phyloP scores from a whole-genome alignment of 2,888 invertebrate genomes.

The Sacculina carcini region DNA sequence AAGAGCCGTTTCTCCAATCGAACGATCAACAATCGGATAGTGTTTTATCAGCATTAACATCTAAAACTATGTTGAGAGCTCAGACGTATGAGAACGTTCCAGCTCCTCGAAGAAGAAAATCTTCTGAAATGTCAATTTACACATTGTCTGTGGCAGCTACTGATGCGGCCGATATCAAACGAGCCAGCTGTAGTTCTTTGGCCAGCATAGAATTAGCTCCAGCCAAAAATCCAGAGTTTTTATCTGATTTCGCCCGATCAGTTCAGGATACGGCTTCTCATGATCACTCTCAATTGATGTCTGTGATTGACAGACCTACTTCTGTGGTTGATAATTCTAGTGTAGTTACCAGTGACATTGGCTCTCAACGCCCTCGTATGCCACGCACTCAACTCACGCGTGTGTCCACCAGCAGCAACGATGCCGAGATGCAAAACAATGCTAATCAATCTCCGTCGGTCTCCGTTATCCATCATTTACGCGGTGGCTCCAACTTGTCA shows the following conservation, averaged over 20 bases:
- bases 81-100: neutral
- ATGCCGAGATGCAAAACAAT: constrained; percentile 9
- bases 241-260: neutral
- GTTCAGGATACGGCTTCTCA: neutral
- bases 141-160: neutral
- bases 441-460: constrained; percentile 10
- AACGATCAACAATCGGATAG: no score
- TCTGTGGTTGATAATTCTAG: no score
- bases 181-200: neutral
- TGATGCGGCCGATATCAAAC: neutral
- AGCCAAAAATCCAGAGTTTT: neutral
- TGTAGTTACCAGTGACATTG: no score
- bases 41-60: no score
- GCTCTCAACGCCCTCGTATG: neutral
- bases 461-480: constrained; percentile 5
- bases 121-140: neutral
- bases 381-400: constrained; percentile 1
- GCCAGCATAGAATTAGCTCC: neutral
- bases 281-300: no score
- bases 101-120: neutral
- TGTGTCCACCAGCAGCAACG: neutral
- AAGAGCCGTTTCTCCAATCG: constrained; percentile 3
- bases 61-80: no score
- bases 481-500: constrained; percentile 11
- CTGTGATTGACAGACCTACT: no score